phyloP scores from a whole-genome alignment of 2,113 vertebrate species.

The Eonycteris spelaea region DNA sequence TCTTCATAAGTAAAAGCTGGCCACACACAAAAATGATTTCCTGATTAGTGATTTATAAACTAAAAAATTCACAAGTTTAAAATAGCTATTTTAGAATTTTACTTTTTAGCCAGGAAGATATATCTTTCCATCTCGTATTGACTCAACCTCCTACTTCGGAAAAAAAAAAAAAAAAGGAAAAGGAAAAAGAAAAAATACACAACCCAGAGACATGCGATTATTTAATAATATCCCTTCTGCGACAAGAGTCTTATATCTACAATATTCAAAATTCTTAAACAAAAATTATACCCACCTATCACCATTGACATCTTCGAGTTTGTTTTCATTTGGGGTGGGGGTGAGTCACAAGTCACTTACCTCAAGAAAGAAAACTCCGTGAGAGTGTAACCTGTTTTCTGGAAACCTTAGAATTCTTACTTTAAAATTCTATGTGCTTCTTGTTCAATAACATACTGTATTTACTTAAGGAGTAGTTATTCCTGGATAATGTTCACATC shows the following conservation, averaged over 20 bases:
- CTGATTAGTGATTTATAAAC: constrained; percentile 57
- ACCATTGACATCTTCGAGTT: constrained; percentile 21
- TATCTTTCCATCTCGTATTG: background rate
- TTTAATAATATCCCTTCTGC: background rate
- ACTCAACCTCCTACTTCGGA: background rate
- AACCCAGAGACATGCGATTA: background rate
- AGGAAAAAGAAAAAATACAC: background rate
- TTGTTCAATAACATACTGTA: constrained; percentile 28
- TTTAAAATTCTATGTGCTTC: constrained; percentile 51
- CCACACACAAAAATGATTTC: background rate
- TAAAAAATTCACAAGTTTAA: constrained; percentile 39
- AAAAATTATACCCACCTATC: constrained; percentile 40
- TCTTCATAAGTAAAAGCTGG: constrained; percentile 61
- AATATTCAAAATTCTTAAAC: constrained; percentile 44
- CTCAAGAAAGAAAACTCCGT: constrained; percentile 30
- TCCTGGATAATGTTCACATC: constrained; percentile 55
- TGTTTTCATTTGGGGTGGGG: constrained; percentile 30
- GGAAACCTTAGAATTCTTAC: constrained; percentile 56
- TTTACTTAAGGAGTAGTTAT: constrained; percentile 60
- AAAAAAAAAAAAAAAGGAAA: background rate
- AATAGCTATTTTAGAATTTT: constrained; percentile 64
- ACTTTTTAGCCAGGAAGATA: background rate
- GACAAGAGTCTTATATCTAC: background rate
- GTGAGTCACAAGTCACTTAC: constrained; percentile 31
- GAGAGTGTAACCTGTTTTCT: constrained; percentile 43